Evolutionary conservation across 2,888 invertebrate species (phyloP), one percentile per base, ranked within the genome.

Genomic region (Aleiodes alternator): DNA sequence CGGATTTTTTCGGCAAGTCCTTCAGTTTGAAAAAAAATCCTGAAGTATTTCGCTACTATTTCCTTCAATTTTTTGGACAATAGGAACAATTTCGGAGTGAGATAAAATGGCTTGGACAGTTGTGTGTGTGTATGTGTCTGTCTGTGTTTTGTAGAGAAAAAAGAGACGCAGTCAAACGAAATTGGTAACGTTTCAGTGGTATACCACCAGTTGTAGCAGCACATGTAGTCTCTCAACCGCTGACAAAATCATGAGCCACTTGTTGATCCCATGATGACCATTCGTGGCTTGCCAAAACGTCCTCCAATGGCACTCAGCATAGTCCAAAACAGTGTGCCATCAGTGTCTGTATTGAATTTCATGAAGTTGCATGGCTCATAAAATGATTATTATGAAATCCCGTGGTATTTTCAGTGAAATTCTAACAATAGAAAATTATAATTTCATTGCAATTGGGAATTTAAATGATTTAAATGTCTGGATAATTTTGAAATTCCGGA

Each of bases 171-270:
- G 74, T 73, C 72, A 78, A 75, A 75, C 72, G 77, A 80, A 78
- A 80, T 81, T 79, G 81, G 80, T 80, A 79, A 77, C 78, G 80
- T 79, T 85, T 84, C 81, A 83, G 85, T 79, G 84, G 84, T 82
- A 81, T 75, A 84, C 84, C 85, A 81, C 80, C 77, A 6, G 66
- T 74, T 69, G 64, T 31, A 34, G 74, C 51, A 55, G 59, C 34
- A 76, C 38, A 57, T 76, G 73, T 75, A 76, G 74, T 75, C 75
- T 66, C 72, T 64, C 76, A 69, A 78, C 76, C 75, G 83, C 86
- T 87, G 87, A 88, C 86, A 86, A 86, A 87, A 88, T 88, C 88
- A 88, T 86, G 87, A 86, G 85, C 86, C 87, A 88, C 87, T 87
- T 88, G 88, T 88, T 88, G 88, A 87, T 87, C 81, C 81, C 61